Conservation (phyloP, 1,140 invertebrate genomes). For the Hylaeus anthracinus region DNA sequence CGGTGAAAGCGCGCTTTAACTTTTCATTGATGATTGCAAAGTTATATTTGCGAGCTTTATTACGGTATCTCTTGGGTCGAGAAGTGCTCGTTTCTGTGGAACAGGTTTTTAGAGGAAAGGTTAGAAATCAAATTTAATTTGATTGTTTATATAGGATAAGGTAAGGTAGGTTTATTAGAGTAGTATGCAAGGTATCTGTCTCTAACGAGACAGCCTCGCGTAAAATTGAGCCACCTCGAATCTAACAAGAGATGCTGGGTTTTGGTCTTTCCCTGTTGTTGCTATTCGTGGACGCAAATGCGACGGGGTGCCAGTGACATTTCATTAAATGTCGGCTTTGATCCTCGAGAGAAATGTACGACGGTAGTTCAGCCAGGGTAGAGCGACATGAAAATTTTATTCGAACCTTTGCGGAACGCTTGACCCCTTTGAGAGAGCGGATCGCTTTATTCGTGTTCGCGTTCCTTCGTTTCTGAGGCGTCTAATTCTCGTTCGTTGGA, state of each 20-base stretch:
- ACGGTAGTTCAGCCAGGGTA: neutral
- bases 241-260: too few relatives aligned
- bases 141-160: too few relatives aligned
- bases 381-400: conserved; percentile 19
- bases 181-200: too few relatives aligned
- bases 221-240: too few relatives aligned
- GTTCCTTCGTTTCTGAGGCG: neutral
- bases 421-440: neutral
- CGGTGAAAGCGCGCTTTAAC: neutral
- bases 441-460: conserved; percentile 2
- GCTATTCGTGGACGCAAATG: neutral
- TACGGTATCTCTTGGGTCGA: too few relatives aligned
- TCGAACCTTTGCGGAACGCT: conserved; percentile 6
- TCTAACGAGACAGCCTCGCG: too few relatives aligned
- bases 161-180: too few relatives aligned
- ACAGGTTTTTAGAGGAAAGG: too few relatives aligned
- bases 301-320: conserved; percentile 11
- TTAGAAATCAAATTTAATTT: too few relatives aligned
- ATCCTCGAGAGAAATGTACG: neutral
- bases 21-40: too few relatives aligned
- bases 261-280: neutral
- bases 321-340: conserved; percentile 27
- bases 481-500: conserved; percentile 13
- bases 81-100: too few relatives aligned
- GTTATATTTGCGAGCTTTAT: too few relatives aligned